Evolutionary conservation across 2,113 vertebrate genomes (phyloP), one percentile per base, ranked within the genome.

Genomic region (Epinephelus moara): DNA sequence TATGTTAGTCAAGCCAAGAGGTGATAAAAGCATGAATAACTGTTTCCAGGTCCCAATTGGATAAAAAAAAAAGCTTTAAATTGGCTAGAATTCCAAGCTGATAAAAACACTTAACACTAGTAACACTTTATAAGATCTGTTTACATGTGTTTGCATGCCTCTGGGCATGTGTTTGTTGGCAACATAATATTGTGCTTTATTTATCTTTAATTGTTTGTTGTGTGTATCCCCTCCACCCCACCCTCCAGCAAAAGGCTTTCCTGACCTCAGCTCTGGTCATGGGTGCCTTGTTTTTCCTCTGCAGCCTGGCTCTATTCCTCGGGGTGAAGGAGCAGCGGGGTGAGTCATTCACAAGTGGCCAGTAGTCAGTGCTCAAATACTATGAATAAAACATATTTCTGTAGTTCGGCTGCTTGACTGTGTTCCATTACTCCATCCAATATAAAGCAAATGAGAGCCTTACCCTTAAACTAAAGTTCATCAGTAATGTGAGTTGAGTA

Each of bases 301-400:
- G 95, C 88, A 95, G 94, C 60, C 75, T 96, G 77, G 64, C 96
- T 57, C 90, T 96, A 10, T 87, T 95, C 86, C 80, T 96, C 1
- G 94, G 94, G 18, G 94, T 97, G 74, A 94, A 86, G 85, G 96
- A 96, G 85, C 93, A 94, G 83, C 78, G 70, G 11, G 85, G 94
- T 95, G 87, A 94, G 93, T 62, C 74, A 30, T 21, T 52, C 70
- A 75, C 0, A 27, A 40, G 50, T 30, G 37, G 19, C 33, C 50
- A 52, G 4, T 0, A 10, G 3, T 66, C 3, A 23, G 1, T 25
- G 56, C 8, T 62, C 61, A 60, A 47, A 83, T 21, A 17, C 47
- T n/a, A 0, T 14, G 27, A 71, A 50, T 47, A 57, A 52, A 40
- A 2, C 1, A 33, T 14, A 13, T 18, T 23, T 56, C 18, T 12